Evolutionary conservation across 2,888 invertebrate species (phyloP).

Genomic region (Alviniconcha strummeri): DNA sequence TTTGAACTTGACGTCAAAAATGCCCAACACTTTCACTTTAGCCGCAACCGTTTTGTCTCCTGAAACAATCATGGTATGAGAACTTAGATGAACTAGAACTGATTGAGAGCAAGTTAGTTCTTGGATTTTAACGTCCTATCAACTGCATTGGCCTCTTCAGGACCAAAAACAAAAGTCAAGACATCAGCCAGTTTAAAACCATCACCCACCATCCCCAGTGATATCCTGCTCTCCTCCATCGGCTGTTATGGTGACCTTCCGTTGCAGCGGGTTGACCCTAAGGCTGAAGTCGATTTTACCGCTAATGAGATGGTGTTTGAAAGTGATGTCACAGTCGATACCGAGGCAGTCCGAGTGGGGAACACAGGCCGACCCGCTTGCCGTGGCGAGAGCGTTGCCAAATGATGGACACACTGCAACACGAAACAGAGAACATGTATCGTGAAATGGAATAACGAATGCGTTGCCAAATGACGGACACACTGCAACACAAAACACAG

Average conservation of each 20-base stretch:
- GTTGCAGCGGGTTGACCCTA: background rate
- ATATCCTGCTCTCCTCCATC: background rate
- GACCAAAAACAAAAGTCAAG: too few relatives aligned
- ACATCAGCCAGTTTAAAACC: too few relatives aligned
- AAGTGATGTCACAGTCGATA: background rate
- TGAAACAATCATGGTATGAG: too few relatives aligned
- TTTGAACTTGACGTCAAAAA: constrained; percentile 6
- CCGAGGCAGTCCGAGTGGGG: constrained; percentile 21
- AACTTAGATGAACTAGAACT: too few relatives aligned
- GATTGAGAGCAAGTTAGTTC: too few relatives aligned
- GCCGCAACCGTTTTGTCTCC: background rate
- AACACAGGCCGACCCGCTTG: constrained; percentile 1
- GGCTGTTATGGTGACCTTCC: background rate
- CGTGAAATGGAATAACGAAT: background rate
- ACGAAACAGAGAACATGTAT: background rate
- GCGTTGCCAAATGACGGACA: constrained; percentile 2
- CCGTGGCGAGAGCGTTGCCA: background rate
- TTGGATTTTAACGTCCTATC: too few relatives aligned
- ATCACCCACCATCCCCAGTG: background rate
- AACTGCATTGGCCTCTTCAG: too few relatives aligned
- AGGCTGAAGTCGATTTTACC: constrained; percentile 9
- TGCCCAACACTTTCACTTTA: background rate
- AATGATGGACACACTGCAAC: constrained; percentile 7
- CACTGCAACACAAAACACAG: constrained; percentile 3
- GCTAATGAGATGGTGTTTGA: background rate